Evolutionary conservation across 2,888 invertebrate genomes (phyloP), one percentile per base, ranked within the genome.

Genomic region (Podotricha telesiphe): DNA sequence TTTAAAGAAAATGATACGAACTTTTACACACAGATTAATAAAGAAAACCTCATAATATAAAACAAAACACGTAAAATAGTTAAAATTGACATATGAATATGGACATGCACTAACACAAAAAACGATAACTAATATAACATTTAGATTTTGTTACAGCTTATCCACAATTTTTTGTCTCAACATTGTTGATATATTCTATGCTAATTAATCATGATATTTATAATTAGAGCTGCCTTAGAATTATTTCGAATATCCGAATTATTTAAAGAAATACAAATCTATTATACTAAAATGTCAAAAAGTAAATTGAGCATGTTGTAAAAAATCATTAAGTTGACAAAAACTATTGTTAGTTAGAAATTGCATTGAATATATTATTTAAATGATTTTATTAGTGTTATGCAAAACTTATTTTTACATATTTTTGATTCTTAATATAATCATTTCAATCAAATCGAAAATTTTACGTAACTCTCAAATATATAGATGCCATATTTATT

Each of bases 51-150:
- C 42, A 45, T 22, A 42, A 55, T 37, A 13, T 17, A 48, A 47
- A 47, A 47, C 19, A 28, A 28, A 28, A 28, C 28, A 28, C 2
- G 37, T 10, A 48, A 17, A 48, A 53, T 34, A 34, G 0, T 11
- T 11, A 17, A 55, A 55, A 55, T 55, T 10, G 45, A 45, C 17
- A 42, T 42, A n/a, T 22, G 2, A 58, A 58, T 42, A 40, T 42
- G 58, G 42, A 58, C 42, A 59, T 59, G 59, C 45, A 20, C 59
- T 59, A 22, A 45, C 22, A 45, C n/a, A 20, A 59, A 59, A 59
- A 59, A 28, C 42, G 17, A n/a, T 45, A 45, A 45, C 22, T 45
- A 37, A 55, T 55, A 45, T 45, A 45, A 45, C 17, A 59, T 59
- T 28, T 11, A 45, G 22, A 40, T 42, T 22, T 58, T 40, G 40